These are phyloP conservation scores for Eutrigla gurnardus DNA, from an alignment of 2,797 vertebrate species.

Conservation along the genomic window DNA sequence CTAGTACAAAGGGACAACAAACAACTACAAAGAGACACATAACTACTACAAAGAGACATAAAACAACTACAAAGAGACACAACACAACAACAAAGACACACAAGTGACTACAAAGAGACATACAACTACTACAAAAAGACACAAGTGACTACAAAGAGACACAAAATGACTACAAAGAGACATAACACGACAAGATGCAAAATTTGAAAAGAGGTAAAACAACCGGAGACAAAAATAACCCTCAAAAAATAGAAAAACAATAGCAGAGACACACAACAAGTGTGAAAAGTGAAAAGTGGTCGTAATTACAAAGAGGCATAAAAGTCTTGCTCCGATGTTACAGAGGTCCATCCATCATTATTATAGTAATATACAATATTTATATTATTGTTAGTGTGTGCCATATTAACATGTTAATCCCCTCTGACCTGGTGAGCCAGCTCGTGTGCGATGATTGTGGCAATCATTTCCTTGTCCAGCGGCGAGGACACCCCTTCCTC, in stretches of 20 bases:
- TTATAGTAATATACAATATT: background rate
- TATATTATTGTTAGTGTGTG: background rate
- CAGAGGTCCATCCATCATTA: background rate
- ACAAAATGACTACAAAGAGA: background rate
- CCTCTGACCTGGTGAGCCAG: slow-evolving; percentile 85
- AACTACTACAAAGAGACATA: background rate
- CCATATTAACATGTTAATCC: too few relatives aligned
- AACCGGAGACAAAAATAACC: too few relatives aligned
- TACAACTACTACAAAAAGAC: too few relatives aligned
- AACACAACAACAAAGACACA: background rate
- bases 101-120: background rate
- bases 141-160: background rate
- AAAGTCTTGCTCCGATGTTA: too few relatives aligned
- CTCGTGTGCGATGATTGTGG: slow-evolving; percentile 76
- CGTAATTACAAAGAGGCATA: too few relatives aligned
- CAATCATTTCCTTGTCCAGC: slow-evolving; percentile 65
- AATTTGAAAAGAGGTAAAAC: too few relatives aligned
- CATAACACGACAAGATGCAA: background rate
- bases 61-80: background rate
- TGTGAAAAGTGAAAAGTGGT: too few relatives aligned
- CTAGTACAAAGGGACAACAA: background rate
- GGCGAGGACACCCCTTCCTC: slow-evolving; percentile 69
- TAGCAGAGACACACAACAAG: too few relatives aligned
- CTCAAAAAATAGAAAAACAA: too few relatives aligned
- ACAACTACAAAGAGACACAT: background rate